Conservation (phyloP, 2,113 vertebrate genomes). For the Melanerpes formicivorus region DNA sequence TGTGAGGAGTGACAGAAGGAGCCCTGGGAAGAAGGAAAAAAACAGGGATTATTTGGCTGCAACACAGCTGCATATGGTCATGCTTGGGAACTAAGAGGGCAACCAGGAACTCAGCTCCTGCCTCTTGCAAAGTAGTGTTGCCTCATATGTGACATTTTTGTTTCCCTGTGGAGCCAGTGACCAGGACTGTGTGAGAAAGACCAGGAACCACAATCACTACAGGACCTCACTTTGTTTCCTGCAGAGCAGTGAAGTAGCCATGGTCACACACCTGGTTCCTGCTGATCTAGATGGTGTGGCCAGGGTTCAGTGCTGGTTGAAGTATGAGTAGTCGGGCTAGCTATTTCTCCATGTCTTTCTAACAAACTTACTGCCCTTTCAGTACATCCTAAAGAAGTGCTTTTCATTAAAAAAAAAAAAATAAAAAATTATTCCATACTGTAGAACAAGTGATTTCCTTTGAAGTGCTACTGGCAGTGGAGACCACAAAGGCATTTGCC, state of each 20-base stretch:
- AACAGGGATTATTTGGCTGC: background rate
- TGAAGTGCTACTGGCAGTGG: background rate
- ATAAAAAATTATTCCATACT: background rate
- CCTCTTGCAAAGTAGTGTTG: background rate
- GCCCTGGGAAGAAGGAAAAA: background rate
- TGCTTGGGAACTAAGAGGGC: background rate
- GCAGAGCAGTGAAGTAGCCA: background rate
- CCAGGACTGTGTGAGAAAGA: background rate
- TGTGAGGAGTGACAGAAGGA: background rate
- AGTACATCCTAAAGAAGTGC: background rate
- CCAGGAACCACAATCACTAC: background rate
- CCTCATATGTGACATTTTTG: background rate
- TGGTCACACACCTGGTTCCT: background rate
- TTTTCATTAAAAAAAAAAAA: background rate
- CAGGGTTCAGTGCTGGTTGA: accelerated
- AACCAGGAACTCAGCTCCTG: background rate
- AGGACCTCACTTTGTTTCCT: background rate
- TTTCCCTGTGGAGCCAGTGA: background rate
- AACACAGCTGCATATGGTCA: background rate
- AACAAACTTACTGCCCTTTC: background rate
- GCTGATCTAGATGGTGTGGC: background rate
- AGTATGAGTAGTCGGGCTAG: too few relatives aligned
- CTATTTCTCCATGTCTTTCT: background rate
- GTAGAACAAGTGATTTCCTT: background rate
- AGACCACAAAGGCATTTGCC: background rate